Percentiles rank a stretch among this genome's conserved stretches.
These are phyloP conservation scores for Bagarius yarrelli DNA, from an alignment of 2,113 vertebrate species.

Conservation along the genomic window DNA sequence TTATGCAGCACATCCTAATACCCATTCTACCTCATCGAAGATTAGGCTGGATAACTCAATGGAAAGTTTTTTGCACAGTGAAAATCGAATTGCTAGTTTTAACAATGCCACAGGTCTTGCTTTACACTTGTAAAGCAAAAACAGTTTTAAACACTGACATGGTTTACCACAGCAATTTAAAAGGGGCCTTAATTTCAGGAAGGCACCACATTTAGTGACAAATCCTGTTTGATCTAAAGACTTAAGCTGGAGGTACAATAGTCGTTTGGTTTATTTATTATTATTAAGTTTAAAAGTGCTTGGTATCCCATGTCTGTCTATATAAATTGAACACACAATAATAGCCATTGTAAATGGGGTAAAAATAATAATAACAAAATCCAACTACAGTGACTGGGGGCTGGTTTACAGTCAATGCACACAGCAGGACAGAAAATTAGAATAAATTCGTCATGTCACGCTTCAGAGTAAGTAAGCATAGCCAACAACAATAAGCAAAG, in stretches of 20 bases:
- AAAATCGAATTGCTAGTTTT: slow-evolving; percentile 42
- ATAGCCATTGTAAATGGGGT: background rate
- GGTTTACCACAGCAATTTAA: slow-evolving; percentile 16
- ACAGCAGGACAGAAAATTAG: background rate
- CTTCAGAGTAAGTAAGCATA: background rate
- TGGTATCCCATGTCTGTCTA: background rate
- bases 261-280: background rate
- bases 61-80: slow-evolving; percentile 49
- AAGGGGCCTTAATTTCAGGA: background rate
- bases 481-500: background rate
- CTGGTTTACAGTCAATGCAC: background rate
- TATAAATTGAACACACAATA: background rate
- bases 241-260: background rate
- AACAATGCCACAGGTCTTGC: background rate
- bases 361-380: background rate
- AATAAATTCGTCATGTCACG: background rate
- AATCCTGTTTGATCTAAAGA: background rate
- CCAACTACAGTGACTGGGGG: background rate
- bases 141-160: slow-evolving; percentile 13
- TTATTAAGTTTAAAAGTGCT: background rate
- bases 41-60: slow-evolving; percentile 48
- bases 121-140: background rate
- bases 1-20: slow-evolving; percentile 52
- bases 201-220: background rate
- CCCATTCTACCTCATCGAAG: slow-evolving; percentile 21